phyloP scores from a whole-genome alignment of 2,888 invertebrate genomes.

The Sisyra nigra region DNA sequence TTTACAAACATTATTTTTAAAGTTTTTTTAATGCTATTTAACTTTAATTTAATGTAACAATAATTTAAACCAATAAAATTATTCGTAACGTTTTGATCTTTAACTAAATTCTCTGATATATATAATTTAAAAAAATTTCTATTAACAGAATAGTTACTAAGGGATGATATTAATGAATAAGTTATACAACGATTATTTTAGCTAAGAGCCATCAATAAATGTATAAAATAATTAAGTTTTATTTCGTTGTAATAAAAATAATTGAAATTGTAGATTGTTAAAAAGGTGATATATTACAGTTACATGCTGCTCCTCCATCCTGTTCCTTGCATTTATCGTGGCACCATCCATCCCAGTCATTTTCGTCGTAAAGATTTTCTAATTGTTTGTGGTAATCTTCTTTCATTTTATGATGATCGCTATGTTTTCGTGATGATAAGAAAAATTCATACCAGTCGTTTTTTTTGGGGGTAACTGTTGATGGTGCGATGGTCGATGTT shows the following conservation, averaged over 20 bases:
- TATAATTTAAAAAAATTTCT: too few relatives aligned
- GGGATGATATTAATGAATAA: too few relatives aligned
- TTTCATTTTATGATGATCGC: not conserved
- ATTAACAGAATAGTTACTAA: too few relatives aligned
- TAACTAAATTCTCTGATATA: too few relatives aligned
- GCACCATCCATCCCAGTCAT: conserved; percentile 45
- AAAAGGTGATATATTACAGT: conserved; percentile 53
- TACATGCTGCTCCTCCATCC: conserved; percentile 60
- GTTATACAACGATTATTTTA: not conserved
- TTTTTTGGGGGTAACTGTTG: too few relatives aligned
- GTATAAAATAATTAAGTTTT: not conserved
- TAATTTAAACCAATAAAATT: too few relatives aligned
- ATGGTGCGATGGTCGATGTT: too few relatives aligned
- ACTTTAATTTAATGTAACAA: too few relatives aligned
- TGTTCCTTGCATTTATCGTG: conserved; percentile 45
- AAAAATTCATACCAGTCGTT: conserved; percentile 1
- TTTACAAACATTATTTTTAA: not conserved
- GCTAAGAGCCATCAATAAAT: not conserved
- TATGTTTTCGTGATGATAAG: conserved; percentile 1
- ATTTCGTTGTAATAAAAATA: not conserved
- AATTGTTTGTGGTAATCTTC: not conserved
- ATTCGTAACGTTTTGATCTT: too few relatives aligned
- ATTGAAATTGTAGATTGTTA: not conserved
- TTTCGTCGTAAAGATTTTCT: conserved; percentile 9
- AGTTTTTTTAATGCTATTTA: too few relatives aligned